phyloP scores from a whole-genome alignment of 2,113 vertebrate species.

The Cebus imitator region DNA sequence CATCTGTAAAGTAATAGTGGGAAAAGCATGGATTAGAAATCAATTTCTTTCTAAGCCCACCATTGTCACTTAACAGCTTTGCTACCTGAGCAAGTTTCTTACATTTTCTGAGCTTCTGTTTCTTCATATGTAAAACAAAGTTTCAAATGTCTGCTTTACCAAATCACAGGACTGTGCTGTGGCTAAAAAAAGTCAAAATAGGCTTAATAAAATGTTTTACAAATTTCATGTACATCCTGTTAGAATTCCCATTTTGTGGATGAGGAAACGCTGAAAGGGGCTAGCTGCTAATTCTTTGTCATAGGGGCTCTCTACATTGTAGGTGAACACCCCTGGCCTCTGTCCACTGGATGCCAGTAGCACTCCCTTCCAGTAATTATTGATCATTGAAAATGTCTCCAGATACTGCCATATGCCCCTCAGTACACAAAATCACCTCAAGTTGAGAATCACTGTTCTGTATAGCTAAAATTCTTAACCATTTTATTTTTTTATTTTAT shows the following conservation, averaged over 20 bases:
- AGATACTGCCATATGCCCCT: not conserved
- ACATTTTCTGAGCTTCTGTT: constrained; percentile 31
- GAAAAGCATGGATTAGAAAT: not conserved
- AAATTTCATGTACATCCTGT: not conserved
- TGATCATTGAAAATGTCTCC: not conserved
- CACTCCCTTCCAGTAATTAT: not conserved
- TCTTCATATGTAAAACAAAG: not conserved
- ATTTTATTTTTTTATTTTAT: not conserved
- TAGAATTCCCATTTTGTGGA: not conserved
- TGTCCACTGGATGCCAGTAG: not conserved
- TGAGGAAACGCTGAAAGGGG: not conserved
- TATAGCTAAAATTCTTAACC: not conserved
- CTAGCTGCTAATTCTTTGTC: not conserved
- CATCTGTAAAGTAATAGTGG: not conserved
- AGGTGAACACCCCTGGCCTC: not conserved
- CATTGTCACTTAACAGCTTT: not conserved
- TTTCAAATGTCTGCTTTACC: not conserved
- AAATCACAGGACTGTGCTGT: not conserved
- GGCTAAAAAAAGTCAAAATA: not conserved
- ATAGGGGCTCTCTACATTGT: not conserved
- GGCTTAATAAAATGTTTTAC: not conserved
- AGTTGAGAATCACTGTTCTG: not conserved
- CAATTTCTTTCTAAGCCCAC: not conserved
- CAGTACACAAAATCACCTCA: not conserved
- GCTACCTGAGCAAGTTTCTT: not conserved